Percentiles rank a stretch among this genome's conserved stretches.
These are phyloP conservation scores for Altica lythri DNA, from an alignment of 2,888 invertebrate genomes.

Conservation along the genomic window DNA sequence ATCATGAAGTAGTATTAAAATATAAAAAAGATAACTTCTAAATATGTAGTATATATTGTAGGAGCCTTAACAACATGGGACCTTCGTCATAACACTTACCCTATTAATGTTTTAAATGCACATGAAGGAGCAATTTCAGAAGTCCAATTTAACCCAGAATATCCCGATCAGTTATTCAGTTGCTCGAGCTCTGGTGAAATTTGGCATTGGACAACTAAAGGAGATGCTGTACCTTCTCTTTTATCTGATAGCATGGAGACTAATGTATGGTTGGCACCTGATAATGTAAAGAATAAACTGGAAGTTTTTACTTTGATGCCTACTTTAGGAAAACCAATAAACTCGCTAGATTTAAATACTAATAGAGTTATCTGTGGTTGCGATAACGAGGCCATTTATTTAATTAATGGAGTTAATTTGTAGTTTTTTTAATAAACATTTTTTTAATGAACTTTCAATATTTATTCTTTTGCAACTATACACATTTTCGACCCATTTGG, in stretches of 20 bases:
- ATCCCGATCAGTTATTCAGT: constrained; percentile 83
- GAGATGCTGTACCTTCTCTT: constrained; percentile 26
- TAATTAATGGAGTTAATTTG: constrained; percentile 67
- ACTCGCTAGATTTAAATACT: constrained; percentile 78
- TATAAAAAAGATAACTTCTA: background rate
- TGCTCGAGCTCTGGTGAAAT: constrained; percentile 82
- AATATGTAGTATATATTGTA: no score
- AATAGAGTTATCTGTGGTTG: constrained; percentile 80
- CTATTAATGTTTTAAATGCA: constrained; percentile 80
- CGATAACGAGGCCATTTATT: constrained; percentile 87
- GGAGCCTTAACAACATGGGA: constrained; percentile 88
- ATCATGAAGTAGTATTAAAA: background rate
- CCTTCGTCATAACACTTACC: constrained; percentile 79
- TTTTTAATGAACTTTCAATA: background rate
- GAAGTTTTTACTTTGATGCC: constrained; percentile 76
- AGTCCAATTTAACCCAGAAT: constrained; percentile 83
- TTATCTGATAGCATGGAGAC: constrained; percentile 43
- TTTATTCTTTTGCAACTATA: background rate
- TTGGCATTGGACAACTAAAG: constrained; percentile 86
- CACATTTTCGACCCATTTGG: background rate
- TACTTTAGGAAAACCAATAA: constrained; percentile 77
- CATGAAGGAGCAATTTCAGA: constrained; percentile 79
- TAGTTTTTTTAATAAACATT: constrained; percentile 13
- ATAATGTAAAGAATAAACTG: constrained; percentile 71
- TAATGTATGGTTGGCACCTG: constrained; percentile 70